phyloP scores from a whole-genome alignment of 2,113 vertebrate genomes.

The Eulemur rufifrons region DNA sequence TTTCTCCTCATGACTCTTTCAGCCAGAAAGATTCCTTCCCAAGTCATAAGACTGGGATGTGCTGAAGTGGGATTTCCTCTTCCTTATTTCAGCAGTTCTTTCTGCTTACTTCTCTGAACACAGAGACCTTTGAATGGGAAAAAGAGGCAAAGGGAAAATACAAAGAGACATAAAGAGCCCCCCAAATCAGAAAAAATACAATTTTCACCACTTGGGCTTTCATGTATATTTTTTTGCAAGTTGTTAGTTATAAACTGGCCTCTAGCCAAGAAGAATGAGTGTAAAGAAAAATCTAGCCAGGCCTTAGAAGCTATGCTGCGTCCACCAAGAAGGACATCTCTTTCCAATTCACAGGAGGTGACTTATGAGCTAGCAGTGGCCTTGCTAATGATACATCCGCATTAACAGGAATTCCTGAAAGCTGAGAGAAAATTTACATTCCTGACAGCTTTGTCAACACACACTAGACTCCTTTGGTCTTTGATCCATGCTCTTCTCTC shows the following conservation, averaged over 20 bases:
- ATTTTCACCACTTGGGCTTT: background rate
- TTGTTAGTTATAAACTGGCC: background rate
- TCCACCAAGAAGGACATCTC: background rate
- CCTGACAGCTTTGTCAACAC: background rate
- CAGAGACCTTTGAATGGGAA: background rate
- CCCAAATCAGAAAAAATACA: background rate
- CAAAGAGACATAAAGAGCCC: background rate
- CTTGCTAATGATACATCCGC: background rate
- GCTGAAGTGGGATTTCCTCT: too few relatives aligned
- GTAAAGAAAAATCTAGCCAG: background rate
- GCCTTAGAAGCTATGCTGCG: background rate
- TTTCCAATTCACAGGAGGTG: background rate
- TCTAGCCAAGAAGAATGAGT: background rate
- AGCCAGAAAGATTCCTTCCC: background rate
- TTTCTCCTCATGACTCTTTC: background rate
- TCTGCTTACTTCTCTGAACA: background rate
- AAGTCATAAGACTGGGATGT: rapidly evolving
- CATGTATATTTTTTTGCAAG: background rate
- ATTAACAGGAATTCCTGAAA: background rate
- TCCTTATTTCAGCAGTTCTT: background rate
- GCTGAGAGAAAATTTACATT: background rate
- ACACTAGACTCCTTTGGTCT: background rate
- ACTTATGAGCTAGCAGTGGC: background rate
- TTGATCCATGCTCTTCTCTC: background rate
- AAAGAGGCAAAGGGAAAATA: background rate